Conservation (phyloP, 2,797 vertebrate species). For the Arnoldichthys spilopterus region DNA sequence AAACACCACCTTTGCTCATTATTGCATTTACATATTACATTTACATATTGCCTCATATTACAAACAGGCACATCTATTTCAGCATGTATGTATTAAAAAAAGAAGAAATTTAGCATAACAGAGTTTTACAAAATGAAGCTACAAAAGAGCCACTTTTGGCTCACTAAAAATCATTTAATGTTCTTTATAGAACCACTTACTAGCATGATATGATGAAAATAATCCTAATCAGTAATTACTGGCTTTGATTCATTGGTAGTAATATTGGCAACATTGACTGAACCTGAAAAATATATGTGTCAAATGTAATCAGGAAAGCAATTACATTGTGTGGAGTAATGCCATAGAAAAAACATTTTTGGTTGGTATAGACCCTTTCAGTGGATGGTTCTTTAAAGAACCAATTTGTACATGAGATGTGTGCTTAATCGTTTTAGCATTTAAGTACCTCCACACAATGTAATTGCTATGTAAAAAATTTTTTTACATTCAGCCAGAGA, state of each 20-base stretch:
- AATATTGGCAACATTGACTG: too few species aligned
- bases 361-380: not conserved
- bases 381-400: not conserved
- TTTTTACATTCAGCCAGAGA: too few species aligned
- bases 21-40: conserved; percentile 25
- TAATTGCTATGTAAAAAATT: too few species aligned
- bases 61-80: not conserved
- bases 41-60: not conserved
- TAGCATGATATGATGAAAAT: too few species aligned
- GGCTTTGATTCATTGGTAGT: too few species aligned
- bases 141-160: not conserved
- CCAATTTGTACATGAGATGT: not conserved
- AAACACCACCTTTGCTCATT: conserved; percentile 9
- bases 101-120: not conserved
- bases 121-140: not conserved
- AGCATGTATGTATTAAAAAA: not conserved
- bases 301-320: not conserved
- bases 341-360: not conserved
- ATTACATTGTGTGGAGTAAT: too few species aligned
- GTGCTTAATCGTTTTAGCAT: not conserved
- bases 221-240: too few species aligned
- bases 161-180: not conserved
- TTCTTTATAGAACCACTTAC: too few species aligned
- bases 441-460: too few species aligned
- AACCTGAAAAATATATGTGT: not conserved